Percentiles rank a stretch among this genome's conserved stretches.
phyloP scores from a whole-genome alignment of 2,888 invertebrate genomes.

The Neelides folsomi region DNA sequence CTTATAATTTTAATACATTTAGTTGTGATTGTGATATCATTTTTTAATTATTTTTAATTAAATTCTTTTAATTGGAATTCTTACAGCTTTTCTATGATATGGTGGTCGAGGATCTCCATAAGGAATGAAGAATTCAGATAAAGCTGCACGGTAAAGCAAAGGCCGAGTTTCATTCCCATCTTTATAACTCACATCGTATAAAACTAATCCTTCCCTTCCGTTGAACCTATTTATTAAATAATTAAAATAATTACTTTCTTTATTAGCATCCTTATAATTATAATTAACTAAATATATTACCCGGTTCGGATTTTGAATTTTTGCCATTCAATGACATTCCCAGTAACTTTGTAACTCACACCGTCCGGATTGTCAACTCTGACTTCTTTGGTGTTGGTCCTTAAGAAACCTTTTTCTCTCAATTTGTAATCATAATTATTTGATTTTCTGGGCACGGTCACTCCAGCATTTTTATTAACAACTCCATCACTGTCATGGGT shows the following conservation, averaged over 20 bases:
- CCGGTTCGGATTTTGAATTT: constrained; percentile 18
- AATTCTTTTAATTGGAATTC: not conserved
- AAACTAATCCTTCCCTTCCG: constrained; percentile 14
- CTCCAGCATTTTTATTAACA: not conserved
- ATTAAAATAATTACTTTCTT: no score
- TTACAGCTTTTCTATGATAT: constrained; percentile 8
- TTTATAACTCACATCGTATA: constrained; percentile 11
- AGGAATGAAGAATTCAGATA: constrained; percentile 15
- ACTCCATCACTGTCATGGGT: constrained; percentile 10
- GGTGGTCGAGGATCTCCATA: constrained; percentile 17
- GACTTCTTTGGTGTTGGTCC: constrained; percentile 13
- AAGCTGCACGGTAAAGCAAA: constrained; percentile 11
- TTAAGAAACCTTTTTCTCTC: not conserved
- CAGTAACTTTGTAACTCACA: constrained; percentile 7
- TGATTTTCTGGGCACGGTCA: not conserved
- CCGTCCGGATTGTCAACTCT: constrained; percentile 8
- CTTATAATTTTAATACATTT: not conserved
- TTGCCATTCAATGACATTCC: constrained; percentile 17
- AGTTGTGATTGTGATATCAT: not conserved
- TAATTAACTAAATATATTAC: constrained; percentile 1
- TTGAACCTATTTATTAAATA: constrained; percentile 13
- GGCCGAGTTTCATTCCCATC: constrained; percentile 10
- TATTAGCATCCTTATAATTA: no score
- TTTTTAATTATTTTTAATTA: not conserved
- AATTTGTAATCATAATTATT: constrained; percentile 3